Conservation (phyloP, 2,888 invertebrate species). For the Microctonus aethiopoides region DNA sequence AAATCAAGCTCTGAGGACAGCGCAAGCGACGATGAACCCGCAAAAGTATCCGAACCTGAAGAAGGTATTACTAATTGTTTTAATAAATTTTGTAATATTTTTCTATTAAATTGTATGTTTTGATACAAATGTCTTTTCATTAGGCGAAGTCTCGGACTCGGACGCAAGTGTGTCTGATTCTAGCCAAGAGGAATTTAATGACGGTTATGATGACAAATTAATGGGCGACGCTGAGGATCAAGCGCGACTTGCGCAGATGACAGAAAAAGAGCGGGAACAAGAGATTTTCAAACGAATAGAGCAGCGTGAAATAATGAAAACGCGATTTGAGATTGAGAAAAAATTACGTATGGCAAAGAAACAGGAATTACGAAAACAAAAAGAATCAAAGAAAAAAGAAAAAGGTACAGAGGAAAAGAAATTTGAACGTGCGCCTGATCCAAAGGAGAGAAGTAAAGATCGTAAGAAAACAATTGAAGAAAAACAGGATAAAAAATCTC, state of each 20-base stretch:
- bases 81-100: not conserved
- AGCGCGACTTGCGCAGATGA: conserved; percentile 88
- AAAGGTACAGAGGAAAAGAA: conserved; percentile 70
- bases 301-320: conserved; percentile 92
- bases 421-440: conserved; percentile 70
- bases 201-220: conserved; percentile 96
- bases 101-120: not conserved
- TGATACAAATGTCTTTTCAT: conserved; percentile 14
- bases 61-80: conserved; percentile 72
- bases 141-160: conserved; percentile 83
- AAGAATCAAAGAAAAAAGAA: conserved; percentile 66
- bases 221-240: conserved; percentile 98
- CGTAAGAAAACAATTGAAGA: conserved; percentile 92
- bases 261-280: conserved; percentile 96
- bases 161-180: conserved; percentile 74
- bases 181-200: conserved; percentile 90
- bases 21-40: conserved; percentile 67
- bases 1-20: conserved; percentile 66
- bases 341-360: conserved; percentile 87
- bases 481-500: conserved; percentile 87
- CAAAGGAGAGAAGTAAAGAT: conserved; percentile 84
- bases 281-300: conserved; percentile 97
- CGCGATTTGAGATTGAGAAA: conserved; percentile 95
- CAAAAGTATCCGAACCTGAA: conserved; percentile 80
- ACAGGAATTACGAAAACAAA: conserved; percentile 75